Base-by-base conservation (phyloP, 2,113 vertebrate species). In the Struthio camelus region DNA sequence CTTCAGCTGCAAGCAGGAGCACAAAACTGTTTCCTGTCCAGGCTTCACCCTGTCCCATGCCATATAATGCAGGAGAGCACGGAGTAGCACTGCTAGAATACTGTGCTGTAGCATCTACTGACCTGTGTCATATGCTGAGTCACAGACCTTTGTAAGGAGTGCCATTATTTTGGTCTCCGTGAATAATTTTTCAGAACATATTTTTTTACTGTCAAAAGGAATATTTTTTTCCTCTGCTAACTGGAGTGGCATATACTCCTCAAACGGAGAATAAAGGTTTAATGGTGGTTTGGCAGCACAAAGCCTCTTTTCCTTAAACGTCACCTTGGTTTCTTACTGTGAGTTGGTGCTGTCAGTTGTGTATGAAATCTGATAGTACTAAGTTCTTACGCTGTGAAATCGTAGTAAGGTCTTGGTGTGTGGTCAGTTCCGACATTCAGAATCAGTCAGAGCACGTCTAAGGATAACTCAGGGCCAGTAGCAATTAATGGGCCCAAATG, bases 401-500 rank as follows among this genome's bases (percentile, higher is more conserved):
- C 9, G 12, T 19, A 7, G 38, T 50, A 61, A 44, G n/a, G 28
- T 16, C 38, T 62, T 0, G 0, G 54, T 11, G 22, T 38, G n/a
- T 65, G 46, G 9, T 40, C 51, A 51, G 4, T 65, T 54, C 36
- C 32, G 30, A 17, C 42, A 23, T 59, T 81, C 25, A 38, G 50
- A 10, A 14, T 40, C 19, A 67, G 62, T 48, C 32, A 53, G 28
- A 8, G 4, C 32, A 12, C 53, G n/a, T 24, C 32, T 51, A 53
- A 62, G 42, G 24, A 62, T 77, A 80, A 80, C 10, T 40, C 44
- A 13, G 0, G 3, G 44, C 22, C 12, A 15, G 3, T 14, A 28
- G 67, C n/a, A 58, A 7, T 11, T 69, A n/a, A 6, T 13, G 38
- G 34, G 34, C 4, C 51, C 75, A 30, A 1, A 7, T 42, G 28